Evolutionary conservation across 2,113 vertebrate species (phyloP).

Genomic region (Chitala chitala): DNA sequence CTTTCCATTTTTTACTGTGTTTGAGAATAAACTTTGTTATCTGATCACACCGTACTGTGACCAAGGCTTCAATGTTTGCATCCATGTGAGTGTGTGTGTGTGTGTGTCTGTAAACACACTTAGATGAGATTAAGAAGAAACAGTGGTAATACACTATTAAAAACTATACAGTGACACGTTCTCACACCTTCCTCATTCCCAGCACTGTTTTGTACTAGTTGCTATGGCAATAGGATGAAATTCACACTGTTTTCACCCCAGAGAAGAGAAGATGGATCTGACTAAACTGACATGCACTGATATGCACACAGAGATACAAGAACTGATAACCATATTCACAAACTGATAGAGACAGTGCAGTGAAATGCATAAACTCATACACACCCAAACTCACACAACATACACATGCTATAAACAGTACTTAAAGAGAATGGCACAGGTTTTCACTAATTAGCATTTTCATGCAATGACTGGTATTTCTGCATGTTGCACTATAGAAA

Average conservation of each 20-base stretch:
- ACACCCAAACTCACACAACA: background rate
- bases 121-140: slow-evolving; percentile 25
- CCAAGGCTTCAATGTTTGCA: slow-evolving; percentile 13
- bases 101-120: slow-evolving; percentile 32
- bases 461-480: background rate
- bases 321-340: slow-evolving; percentile 16
- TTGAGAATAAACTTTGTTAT: background rate
- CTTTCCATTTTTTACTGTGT: background rate
- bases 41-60: background rate
- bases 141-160: slow-evolving; percentile 55
- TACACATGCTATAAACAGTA: background rate
- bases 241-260: slow-evolving; percentile 67
- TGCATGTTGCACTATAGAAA: background rate
- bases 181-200: slow-evolving; percentile 67
- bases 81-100: slow-evolving; percentile 23
- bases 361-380: background rate
- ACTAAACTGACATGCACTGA: slow-evolving; percentile 48
- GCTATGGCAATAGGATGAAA: slow-evolving; percentile 68
- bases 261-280: slow-evolving; percentile 58
- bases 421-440: background rate
- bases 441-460: background rate
- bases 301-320: slow-evolving; percentile 27
- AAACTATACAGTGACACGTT: slow-evolving; percentile 65
- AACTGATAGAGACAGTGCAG: background rate
- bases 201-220: slow-evolving; percentile 57